Evolutionary conservation across 2,797 vertebrate genomes (phyloP).

Genomic region (Lindbergichthys nudifrons): DNA sequence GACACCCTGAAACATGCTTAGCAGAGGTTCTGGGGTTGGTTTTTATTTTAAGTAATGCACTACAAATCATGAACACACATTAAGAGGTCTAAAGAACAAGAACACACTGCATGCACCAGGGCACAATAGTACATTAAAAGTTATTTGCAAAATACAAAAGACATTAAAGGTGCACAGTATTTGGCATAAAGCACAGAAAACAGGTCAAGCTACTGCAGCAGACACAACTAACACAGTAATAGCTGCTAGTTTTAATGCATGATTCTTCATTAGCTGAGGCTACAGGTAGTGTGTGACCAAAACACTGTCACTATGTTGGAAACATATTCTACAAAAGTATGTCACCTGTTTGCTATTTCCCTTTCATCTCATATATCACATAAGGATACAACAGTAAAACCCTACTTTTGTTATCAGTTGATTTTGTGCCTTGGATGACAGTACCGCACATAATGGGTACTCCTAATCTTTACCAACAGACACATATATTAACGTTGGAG

Average conservation of each 20-base stretch:
- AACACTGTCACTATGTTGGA: slow-evolving; percentile 71
- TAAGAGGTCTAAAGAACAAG: slow-evolving; percentile 76
- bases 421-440: slow-evolving; percentile 57
- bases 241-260: slow-evolving; percentile 72
- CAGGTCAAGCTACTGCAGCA: slow-evolving; percentile 68
- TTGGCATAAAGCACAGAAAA: slow-evolving; percentile 85
- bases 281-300: slow-evolving; percentile 64
- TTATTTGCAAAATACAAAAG: slow-evolving; percentile 63
- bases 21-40: slow-evolving; percentile 30
- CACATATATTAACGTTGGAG: slow-evolving; percentile 49
- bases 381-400: slow-evolving; percentile 50
- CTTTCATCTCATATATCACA: slow-evolving; percentile 57
- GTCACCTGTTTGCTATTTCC: slow-evolving; percentile 56
- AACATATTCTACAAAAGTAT: slow-evolving; percentile 86
- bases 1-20: slow-evolving; percentile 35
- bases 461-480: slow-evolving; percentile 41
- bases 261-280: slow-evolving; percentile 73
- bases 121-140: slow-evolving; percentile 76
- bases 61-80: slow-evolving; percentile 84
- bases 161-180: slow-evolving; percentile 83
- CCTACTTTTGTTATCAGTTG: slow-evolving; percentile 42
- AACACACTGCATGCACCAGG: slow-evolving; percentile 84
- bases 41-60: slow-evolving; percentile 81
- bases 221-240: slow-evolving; percentile 60
- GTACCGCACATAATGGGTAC: slow-evolving; percentile 38